Evolutionary conservation across 2,888 invertebrate genomes (phyloP), one percentile per base, ranked within the genome.

Genomic region (Nemoura dubitans): DNA sequence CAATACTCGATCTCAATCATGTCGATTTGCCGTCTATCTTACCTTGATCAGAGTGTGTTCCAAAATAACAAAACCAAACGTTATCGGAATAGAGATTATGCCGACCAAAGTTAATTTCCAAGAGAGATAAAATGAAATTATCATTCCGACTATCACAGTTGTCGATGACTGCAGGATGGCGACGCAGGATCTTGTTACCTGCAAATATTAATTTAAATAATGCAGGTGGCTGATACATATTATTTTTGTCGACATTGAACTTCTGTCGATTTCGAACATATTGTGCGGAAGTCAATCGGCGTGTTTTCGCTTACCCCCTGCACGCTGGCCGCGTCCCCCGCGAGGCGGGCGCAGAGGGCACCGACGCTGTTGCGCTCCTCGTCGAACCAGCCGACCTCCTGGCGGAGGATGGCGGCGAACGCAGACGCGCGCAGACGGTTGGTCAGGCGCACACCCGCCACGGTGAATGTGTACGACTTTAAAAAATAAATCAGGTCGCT

Each of bases 301-400:
- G n/a, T 59, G 59, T 7, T 59, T 14, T 21, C 14, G 1, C 89
- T 88, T 88, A 92, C 91, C 87, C 96, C 96, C 90, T 96, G 96
- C 0, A 96, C 95, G n/a, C 94, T 95, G 0, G 95, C 94, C 0
- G 96, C 95, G 89, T 96, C 96, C 0, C 95, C 94, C 0, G 96
- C 95, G 0, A 96, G 91, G 14, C 95, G 92, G 0, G 95, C 93
- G 89, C 95, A 95, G 0, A 96, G 90, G 0, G 95, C 95, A 0
- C 96, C 96, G 0, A 95, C 94, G 0, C 95, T 95, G 90, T 96
- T 96, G 14, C 90, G 89, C 0, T 94, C 92, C 81, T 94, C 93
- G 90, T 96, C 96, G 90, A 94, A 96, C 94, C 95, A 96, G 0
- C 94, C 95, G 89, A 96, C 94, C 89, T 96, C 96, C 90, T 96